These are phyloP conservation scores for Caenorhabditis sp. DNA, from an alignment of 2,888 invertebrate genomes.

Conservation along the genomic window DNA sequence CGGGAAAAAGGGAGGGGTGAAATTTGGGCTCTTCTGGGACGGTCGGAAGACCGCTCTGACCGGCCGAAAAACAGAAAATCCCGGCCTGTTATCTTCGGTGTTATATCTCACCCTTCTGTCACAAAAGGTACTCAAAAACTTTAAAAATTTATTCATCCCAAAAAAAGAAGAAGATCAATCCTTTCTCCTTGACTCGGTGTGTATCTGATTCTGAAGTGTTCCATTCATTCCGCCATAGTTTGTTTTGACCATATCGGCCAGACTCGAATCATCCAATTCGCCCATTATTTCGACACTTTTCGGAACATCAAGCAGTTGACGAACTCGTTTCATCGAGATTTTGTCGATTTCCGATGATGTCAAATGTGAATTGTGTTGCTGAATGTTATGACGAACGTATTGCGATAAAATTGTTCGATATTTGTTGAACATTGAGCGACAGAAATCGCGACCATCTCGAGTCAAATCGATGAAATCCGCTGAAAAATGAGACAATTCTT, in stretches of 20 bases:
- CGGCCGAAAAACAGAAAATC: too few species aligned
- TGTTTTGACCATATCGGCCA: conserved; percentile 19
- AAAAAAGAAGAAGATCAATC: neutral
- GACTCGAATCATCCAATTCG: conserved; percentile 22
- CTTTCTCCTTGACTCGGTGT: conserved; percentile 23
- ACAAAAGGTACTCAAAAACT: too few species aligned
- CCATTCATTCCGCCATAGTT: conserved; percentile 39
- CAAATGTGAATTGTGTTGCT: neutral
- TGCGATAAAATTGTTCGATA: conserved; percentile 21
- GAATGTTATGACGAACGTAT: conserved; percentile 9
- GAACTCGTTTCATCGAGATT: conserved; percentile 14
- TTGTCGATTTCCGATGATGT: conserved; percentile 8
- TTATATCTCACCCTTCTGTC: too few species aligned
- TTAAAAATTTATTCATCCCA: neutral
- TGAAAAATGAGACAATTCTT: too few species aligned
- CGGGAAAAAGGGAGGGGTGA: too few species aligned
- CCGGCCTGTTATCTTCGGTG: too few species aligned
- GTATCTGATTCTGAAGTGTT: conserved; percentile 28
- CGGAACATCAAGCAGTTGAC: conserved; percentile 7
- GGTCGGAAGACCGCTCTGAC: too few species aligned
- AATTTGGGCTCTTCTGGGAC: too few species aligned
- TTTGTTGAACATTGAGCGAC: conserved; percentile 27
- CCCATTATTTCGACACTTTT: conserved; percentile 20
- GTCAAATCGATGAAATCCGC: conserved; percentile 9
- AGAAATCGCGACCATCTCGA: conserved; percentile 16